These are phyloP conservation scores for Myotis planiceps DNA, from an alignment of 2,797 vertebrate species.

Conservation along the genomic window DNA sequence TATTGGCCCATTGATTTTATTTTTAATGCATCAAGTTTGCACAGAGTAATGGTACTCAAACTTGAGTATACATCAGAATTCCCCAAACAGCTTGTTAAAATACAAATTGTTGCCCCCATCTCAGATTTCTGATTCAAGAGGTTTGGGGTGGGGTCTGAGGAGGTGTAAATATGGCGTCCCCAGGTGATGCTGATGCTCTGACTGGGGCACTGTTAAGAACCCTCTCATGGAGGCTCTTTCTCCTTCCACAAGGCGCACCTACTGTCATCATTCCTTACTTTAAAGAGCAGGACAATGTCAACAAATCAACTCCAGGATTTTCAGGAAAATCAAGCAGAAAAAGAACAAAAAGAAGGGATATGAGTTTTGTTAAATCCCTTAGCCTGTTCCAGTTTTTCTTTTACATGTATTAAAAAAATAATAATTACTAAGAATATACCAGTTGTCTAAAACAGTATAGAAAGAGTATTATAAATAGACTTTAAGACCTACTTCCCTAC, in stretches of 20 bases:
- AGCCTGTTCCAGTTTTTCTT: neutral
- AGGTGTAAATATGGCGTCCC: neutral
- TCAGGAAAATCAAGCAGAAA: neutral
- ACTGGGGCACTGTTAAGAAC: neutral
- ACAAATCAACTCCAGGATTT: neutral
- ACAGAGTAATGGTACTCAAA: neutral
- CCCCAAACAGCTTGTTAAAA: neutral
- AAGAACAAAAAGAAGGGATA: neutral
- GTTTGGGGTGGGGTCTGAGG: neutral
- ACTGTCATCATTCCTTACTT: neutral
- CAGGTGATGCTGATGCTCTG: neutral
- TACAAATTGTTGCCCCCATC: neutral
- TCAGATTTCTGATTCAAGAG: neutral
- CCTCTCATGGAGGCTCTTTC: neutral
- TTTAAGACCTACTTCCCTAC: neutral
- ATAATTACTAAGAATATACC: neutral
- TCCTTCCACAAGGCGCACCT: neutral
- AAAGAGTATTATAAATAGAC: neutral
- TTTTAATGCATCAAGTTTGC: neutral
- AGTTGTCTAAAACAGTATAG: neutral
- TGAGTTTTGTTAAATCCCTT: neutral
- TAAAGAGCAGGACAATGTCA: neutral
- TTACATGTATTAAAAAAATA: neutral
- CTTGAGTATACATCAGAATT: neutral
- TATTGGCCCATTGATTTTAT: neutral